Evolutionary conservation across 2,888 invertebrate genomes (phyloP), one percentile per base, ranked within the genome.

Genomic region (Acheta domesticus): DNA sequence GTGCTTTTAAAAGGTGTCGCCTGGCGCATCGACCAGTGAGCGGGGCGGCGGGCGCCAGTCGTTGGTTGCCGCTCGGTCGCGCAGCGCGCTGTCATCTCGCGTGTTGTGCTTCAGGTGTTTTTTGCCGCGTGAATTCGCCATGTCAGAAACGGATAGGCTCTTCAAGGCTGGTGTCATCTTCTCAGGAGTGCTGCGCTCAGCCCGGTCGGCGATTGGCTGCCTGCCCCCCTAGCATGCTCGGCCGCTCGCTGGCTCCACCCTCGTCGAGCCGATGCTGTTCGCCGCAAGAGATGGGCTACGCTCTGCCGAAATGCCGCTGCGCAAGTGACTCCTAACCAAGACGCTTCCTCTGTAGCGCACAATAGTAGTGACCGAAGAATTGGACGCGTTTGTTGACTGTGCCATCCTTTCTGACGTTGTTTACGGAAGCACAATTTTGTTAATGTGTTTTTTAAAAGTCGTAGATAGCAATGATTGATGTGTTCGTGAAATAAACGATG

Each of bases 61-160:
- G 62, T 19, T 12, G 62, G 12, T 19, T n/a, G 62, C 14, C 16
- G 16, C 16, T 62, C 16, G 62, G n/a, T 62, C 62, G n/a, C 4
- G 62, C 62, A 19, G 62, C 62, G 62, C 62, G 14, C 16, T n/a
- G 62, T n/a, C n/a, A n/a, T 12, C 62, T 62, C n/a, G 62, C 14
- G 62, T n/a, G 62, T 19, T n/a, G 62, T n/a, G 62, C 14, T 62
- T 62, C 62, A 62, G 62, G 62, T 62, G 62, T 62, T 62, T 19
- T 62, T 62, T 62, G 62, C 62, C 62, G 62, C 62, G 62, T n/a
- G 62, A 19, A n/a, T 62, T 62, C 62, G 62, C 62, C 62, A 62
- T 62, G 62, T 62, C 62, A 62, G n/a, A 62, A 62, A 62, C 14
- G 16, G n/a, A 14, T 62, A 5, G 62, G n/a, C 62, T 8, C 16